These are phyloP conservation scores for pig (Sus scrofa) DNA, from an alignment of 2,113 vertebrate species.

Conservation along the genomic window DNA sequence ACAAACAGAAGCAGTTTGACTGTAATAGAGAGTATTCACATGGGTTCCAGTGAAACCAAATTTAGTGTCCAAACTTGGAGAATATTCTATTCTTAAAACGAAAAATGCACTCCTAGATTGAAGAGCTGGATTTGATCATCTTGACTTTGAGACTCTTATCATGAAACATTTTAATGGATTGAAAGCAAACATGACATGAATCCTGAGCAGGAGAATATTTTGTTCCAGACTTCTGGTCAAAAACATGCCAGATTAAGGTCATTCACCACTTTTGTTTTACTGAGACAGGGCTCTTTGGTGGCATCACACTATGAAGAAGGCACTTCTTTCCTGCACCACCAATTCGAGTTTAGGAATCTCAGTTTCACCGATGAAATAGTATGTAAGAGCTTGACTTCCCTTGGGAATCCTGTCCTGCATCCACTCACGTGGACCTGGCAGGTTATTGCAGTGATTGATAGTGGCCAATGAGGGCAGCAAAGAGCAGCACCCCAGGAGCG, in stretches of 20 bases:
- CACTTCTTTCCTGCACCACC: neutral
- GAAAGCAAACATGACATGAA: neutral
- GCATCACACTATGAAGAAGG: neutral
- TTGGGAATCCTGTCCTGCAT: neutral
- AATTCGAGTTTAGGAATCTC: neutral
- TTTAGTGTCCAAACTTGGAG: neutral
- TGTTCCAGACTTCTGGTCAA: neutral
- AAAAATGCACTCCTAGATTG: neutral
- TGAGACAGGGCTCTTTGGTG: neutral
- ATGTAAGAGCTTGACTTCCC: neutral
- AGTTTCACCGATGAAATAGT: neutral
- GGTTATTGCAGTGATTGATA: neutral
- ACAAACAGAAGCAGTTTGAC: neutral
- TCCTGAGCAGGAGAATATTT: neutral
- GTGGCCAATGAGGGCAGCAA: neutral
- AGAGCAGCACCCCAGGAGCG: neutral
- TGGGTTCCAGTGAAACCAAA: neutral
- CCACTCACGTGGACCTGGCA: neutral
- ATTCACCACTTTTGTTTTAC: neutral
- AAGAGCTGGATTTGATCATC: neutral
- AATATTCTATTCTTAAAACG: neutral
- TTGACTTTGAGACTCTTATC: neutral
- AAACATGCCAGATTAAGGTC: neutral
- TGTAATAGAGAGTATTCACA: neutral
- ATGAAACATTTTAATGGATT: neutral